Conservation (phyloP, 2,888 invertebrate genomes). For the Thalpophila matura region DNA sequence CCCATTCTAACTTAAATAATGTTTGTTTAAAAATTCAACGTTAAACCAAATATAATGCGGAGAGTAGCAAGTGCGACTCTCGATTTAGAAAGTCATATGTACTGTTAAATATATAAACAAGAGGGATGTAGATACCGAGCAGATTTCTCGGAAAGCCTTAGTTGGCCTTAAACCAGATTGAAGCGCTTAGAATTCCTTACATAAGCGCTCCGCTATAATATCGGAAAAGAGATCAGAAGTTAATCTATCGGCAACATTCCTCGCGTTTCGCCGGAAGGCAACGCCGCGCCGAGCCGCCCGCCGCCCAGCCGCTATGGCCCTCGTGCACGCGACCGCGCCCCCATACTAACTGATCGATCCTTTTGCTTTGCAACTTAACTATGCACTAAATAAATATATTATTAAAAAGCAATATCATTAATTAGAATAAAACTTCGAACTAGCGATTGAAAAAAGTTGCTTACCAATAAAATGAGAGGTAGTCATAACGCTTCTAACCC, state of each 20-base stretch:
- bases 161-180: conserved; percentile 87
- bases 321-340: conserved; percentile 83
- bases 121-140: conserved; percentile 63
- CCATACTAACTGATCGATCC: conserved; percentile 83
- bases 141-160: conserved; percentile 78
- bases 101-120: conserved; percentile 52
- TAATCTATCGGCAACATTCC: conserved; percentile 91
- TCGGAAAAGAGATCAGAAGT: conserved; percentile 91
- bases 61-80: conserved; percentile 37
- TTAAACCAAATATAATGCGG: conserved; percentile 36
- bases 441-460: neutral
- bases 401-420: conserved; percentile 5
- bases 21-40: conserved; percentile 47
- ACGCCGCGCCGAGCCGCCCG: conserved; percentile 73
- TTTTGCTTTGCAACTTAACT: conserved; percentile 78
- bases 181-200: conserved; percentile 89
- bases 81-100: conserved; percentile 53
- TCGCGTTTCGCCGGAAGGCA: conserved; percentile 90
- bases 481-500: no score
- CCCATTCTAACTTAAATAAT: conserved; percentile 49
- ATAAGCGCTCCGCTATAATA: conserved; percentile 88
- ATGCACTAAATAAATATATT: conserved; percentile 69
- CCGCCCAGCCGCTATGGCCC: conserved; percentile 74
- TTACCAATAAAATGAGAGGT: no score
- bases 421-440: neutral